These are phyloP conservation scores for Macrochelys suwanniensis DNA, from an alignment of 2,797 vertebrate genomes.

Conservation along the genomic window DNA sequence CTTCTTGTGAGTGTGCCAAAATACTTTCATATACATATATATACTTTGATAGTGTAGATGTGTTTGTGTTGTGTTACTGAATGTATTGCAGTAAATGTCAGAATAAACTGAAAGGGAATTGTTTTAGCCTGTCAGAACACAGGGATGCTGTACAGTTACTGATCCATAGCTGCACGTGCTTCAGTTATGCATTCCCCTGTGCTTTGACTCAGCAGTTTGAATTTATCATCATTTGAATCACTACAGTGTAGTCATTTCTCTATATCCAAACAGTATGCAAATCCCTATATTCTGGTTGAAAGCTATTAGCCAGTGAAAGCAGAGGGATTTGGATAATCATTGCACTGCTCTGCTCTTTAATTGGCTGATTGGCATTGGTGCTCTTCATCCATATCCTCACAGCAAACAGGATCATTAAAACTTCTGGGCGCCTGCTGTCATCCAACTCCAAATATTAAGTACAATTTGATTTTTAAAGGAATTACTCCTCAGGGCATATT, in stretches of 20 bases:
- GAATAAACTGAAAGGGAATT: background rate
- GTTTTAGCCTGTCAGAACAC: background rate
- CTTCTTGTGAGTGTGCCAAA: background rate
- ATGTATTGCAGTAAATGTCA: background rate
- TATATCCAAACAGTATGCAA: background rate
- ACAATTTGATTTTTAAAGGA: background rate
- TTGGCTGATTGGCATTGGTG: background rate
- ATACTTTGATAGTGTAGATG: background rate
- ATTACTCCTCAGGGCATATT: background rate
- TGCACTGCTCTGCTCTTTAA: constrained; percentile 1
- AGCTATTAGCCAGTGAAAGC: background rate
- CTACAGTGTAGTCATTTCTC: background rate
- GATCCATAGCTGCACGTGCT: background rate
- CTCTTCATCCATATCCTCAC: background rate
- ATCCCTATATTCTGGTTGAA: background rate
- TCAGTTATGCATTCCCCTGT: background rate
- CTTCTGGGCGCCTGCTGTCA: background rate
- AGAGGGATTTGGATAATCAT: background rate
- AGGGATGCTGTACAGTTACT: background rate
- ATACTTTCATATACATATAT: background rate
- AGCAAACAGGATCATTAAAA: background rate
- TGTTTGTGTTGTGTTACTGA: background rate
- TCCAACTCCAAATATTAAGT: background rate
- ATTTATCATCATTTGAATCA: background rate
- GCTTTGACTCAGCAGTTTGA: background rate